Evolutionary conservation across 2,797 vertebrate genomes (phyloP).

Genomic region (Sebastes hubbsi): DNA sequence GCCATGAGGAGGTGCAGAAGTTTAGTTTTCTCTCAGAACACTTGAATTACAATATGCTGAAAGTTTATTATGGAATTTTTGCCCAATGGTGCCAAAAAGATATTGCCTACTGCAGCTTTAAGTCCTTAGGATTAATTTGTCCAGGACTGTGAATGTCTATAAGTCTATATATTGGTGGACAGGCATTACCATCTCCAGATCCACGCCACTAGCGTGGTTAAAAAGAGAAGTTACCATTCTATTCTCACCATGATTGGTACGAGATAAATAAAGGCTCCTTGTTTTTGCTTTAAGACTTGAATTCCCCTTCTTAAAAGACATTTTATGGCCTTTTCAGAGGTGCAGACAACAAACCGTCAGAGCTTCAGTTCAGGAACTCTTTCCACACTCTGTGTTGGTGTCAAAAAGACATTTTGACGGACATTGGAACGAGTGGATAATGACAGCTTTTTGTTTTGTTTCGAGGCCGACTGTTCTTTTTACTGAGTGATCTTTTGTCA

Average conservation of each 20-base stretch:
- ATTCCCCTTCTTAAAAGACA: neutral
- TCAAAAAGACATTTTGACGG: neutral
- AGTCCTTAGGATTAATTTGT: neutral
- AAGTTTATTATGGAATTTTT: no score
- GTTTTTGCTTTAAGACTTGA: neutral
- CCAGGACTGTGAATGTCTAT: no score
- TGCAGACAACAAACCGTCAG: neutral
- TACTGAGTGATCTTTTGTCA: slow-evolving; percentile 24
- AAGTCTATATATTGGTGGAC: no score
- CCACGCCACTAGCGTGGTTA: no score
- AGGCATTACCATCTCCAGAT: no score
- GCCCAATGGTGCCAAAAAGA: no score
- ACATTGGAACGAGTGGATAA: neutral
- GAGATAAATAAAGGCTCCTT: neutral
- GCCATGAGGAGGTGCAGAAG: no score
- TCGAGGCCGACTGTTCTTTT: neutral
- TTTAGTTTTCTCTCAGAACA: no score
- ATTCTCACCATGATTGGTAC: neutral
- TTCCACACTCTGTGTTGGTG: neutral
- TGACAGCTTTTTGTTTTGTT: neutral
- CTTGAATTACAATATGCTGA: no score
- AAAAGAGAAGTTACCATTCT: no score
- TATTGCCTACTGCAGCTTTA: no score
- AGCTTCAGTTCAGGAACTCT: neutral
- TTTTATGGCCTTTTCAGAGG: neutral